Conservation (phyloP, 2,888 invertebrate species). For the Tolmerus cingulatus region DNA sequence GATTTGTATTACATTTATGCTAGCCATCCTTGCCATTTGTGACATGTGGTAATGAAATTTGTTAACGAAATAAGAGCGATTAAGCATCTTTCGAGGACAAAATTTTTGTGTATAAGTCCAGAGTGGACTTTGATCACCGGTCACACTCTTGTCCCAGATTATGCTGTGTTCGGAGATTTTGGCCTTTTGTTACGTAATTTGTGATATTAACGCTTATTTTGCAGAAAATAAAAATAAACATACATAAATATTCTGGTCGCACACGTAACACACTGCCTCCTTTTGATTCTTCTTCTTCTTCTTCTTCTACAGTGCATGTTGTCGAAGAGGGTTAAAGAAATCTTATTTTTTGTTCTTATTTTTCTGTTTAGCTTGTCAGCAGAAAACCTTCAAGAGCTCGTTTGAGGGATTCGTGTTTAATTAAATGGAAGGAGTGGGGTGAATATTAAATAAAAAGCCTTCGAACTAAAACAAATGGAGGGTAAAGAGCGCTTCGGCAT, state of each 20-base stretch:
- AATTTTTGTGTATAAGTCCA: background rate
- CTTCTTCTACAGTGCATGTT: background rate
- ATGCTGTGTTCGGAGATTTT: background rate
- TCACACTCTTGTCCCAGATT: background rate
- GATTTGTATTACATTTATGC: conserved; percentile 40
- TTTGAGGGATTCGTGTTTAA: background rate
- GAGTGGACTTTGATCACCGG: background rate
- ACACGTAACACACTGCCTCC: background rate
- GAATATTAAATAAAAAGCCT: background rate
- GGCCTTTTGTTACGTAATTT: background rate
- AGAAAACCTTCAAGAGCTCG: background rate
- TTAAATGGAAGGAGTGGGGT: background rate
- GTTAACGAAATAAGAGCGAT: conserved; percentile 38
- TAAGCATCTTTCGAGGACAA: conserved; percentile 2
- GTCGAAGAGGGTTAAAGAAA: background rate
- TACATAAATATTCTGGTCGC: conserved; percentile 1
- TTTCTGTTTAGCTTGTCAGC: background rate
- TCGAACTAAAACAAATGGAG: background rate
- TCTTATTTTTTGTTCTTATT: background rate
- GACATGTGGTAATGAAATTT: conserved; percentile 39
- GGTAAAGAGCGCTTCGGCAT: background rate
- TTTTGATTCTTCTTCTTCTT: background rate
- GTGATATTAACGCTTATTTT: conserved; percentile 27
- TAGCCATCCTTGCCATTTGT: conserved; percentile 28
- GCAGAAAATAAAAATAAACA: conserved; percentile 10